Evolutionary conservation across 2,888 invertebrate species (phyloP).

Genomic region (Cecidostiba fungosa): DNA sequence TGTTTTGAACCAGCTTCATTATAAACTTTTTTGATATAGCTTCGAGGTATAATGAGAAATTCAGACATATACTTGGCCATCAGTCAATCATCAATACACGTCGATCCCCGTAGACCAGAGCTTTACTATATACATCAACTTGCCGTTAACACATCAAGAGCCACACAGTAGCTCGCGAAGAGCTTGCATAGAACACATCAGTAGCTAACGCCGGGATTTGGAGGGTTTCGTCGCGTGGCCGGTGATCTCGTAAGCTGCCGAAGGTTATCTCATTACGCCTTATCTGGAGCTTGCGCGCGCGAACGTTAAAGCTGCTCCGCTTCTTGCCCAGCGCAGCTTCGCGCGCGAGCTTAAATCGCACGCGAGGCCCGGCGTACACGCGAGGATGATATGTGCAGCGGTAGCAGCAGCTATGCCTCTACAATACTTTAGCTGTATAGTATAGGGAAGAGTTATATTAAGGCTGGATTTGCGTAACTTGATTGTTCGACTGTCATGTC

Average conservation of each 20-base stretch:
- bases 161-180: neutral
- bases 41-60: neutral
- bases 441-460: neutral
- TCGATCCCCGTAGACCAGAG: too few relatives aligned
- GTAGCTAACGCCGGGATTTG: constrained; percentile 75
- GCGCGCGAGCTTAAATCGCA: constrained; percentile 75
- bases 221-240: constrained; percentile 80
- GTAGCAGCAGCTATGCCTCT: too few relatives aligned
- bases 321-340: constrained; percentile 56
- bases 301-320: constrained; percentile 37
- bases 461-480: constrained; percentile 32
- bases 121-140: neutral
- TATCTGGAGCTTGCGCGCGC: constrained; percentile 77
- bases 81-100: too few relatives aligned
- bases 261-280: constrained; percentile 80
- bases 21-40: neutral
- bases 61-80: too few relatives aligned
- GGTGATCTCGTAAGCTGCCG: constrained; percentile 78
- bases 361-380: constrained; percentile 70
- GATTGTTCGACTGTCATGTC: constrained; percentile 34
- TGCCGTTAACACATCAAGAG: neutral
- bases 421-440: neutral
- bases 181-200: constrained; percentile 3
- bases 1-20: neutral
- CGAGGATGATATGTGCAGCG: constrained; percentile 22